Base-by-base conservation (phyloP, 2,888 invertebrate species). In the Dexiosoma caninum region DNA sequence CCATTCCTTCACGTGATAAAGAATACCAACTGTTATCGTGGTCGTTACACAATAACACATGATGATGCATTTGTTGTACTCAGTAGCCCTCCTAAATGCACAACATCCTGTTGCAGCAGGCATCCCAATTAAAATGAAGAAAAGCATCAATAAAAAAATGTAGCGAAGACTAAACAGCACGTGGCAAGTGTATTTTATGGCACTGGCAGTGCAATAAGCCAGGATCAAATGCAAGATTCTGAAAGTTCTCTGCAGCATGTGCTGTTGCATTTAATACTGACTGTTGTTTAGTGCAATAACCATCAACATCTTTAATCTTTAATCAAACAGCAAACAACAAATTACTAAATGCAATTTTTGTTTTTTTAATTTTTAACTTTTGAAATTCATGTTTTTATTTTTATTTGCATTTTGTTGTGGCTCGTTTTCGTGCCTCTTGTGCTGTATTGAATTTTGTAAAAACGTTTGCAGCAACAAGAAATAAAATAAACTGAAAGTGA, bases 81-180 rank as follows among this genome's bases (percentile, higher is more conserved):
- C 37, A 53, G 37, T 46, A 66, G 64, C 46, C 32, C 44, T 57
- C 35, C 57, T 74, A 44, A 69, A 55, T 40, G 21, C 23, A 57
- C 57, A 77, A 81, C 69, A 81, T 81, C 81, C 77, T 81, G 72
- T 77, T 62, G 77, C 69, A 77, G 77, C 69, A 77, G 81, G 57
- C 69, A 77, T 81, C 81, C 72, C 81, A 81, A 81, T 81, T 81
- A 81, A 81, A 77, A 53, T 16, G 32, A 74, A 51, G 42, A 53
- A 57, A 66, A 51, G 57, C 27, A 35, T 44, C 40, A 57, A 46
- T 30, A 46, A 46, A 55, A 49, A 35, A 23, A 71, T 70, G 37
- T 19, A 21, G n/a, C n/a, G n/a, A n/a, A 42, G 32, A 53, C 14
- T 21, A n/a, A 64, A 77, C 44, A 57, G 72, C 81, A 74, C 81